Evolutionary conservation across 1,140 invertebrate species (phyloP).

Genomic region (Varroa destructor): DNA sequence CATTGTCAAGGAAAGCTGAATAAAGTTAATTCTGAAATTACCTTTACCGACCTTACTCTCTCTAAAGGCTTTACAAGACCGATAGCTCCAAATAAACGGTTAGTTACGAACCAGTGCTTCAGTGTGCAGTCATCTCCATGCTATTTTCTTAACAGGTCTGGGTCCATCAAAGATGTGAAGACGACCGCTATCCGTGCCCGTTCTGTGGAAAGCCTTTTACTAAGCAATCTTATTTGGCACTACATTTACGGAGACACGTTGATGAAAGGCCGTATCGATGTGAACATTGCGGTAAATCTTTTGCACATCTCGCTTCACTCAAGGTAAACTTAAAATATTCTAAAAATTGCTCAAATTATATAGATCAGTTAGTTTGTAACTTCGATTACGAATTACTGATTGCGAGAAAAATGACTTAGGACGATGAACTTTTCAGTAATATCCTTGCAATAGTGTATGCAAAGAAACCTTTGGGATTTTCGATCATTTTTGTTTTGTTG

Average conservation of each 20-base stretch:
- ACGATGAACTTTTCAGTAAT: too few species aligned
- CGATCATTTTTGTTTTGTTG: too few species aligned
- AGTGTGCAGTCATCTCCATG: too few species aligned
- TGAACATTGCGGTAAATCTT: background rate
- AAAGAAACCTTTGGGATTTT: too few species aligned
- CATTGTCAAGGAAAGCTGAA: too few species aligned
- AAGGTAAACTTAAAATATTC: background rate
- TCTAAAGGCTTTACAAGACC: too few species aligned
- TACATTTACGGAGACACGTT: constrained; percentile 13
- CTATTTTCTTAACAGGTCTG: background rate
- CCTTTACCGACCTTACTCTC: too few species aligned
- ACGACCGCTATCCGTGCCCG: constrained; percentile 8
- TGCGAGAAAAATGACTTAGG: too few species aligned
- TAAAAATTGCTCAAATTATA: background rate
- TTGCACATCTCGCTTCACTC: constrained; percentile 1
- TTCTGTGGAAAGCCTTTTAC: constrained; percentile 1
- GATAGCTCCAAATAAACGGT: too few species aligned
- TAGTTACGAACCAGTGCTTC: too few species aligned
- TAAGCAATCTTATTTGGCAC: background rate
- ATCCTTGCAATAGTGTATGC: too few species aligned
- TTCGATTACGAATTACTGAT: background rate
- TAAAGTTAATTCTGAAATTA: too few species aligned
- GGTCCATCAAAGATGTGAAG: constrained; percentile 15
- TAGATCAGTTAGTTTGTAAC: background rate
- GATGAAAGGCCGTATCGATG: constrained; percentile 9